Base-by-base conservation (phyloP, 2,113 vertebrate genomes). In the Tupaia tana region DNA sequence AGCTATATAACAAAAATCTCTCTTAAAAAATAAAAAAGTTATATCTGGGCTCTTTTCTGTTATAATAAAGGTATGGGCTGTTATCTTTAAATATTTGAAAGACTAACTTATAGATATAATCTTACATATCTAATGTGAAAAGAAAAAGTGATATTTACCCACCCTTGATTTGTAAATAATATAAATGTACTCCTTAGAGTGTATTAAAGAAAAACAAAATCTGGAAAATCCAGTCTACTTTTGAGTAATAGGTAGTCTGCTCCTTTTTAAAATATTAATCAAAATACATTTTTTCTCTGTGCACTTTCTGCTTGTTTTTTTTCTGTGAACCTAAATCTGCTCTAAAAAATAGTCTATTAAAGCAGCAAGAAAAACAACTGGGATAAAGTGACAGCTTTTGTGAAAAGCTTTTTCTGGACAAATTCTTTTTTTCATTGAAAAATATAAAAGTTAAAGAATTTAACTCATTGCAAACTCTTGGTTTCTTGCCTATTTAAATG, bases 341-440 rank as follows among this genome's bases (percentile, higher is more conserved):
- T 63, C 3, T 63, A 63, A 63, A 81, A n/a, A 54, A 56, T 69
- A n/a, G 13, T 29, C 43, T 79, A 20, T 56, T 80, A 29, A 70
- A 74, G 19, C 3, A 78, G 54, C 12, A 52, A 78, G 7, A 56
- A 56, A 7, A 89, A 75, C 63, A 73, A 73, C 29, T 69, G 24
- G 15, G 20, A 27, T 59, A 79, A 86, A 94, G 59, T 78, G 4
- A 25, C 13, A 94, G 11, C 0, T 20, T 58, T 89, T 95, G 14
- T 58, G 20, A 15, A 69, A 70, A 27, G 29, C 24, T 19, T 16
- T 7, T 34, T 6, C 0, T 1, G 3, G 31, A 3, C 2, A 0
- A 4, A 24, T 34, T 69, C 64, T 22, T 63, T 77, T 66, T 85
- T n/a, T 59, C 24, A 9, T 88, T 83, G 16, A 27, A 84, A 88